Evolutionary conservation across 2,797 vertebrate species (phyloP).

Genomic region (Schizopygopsis pylzovi): DNA sequence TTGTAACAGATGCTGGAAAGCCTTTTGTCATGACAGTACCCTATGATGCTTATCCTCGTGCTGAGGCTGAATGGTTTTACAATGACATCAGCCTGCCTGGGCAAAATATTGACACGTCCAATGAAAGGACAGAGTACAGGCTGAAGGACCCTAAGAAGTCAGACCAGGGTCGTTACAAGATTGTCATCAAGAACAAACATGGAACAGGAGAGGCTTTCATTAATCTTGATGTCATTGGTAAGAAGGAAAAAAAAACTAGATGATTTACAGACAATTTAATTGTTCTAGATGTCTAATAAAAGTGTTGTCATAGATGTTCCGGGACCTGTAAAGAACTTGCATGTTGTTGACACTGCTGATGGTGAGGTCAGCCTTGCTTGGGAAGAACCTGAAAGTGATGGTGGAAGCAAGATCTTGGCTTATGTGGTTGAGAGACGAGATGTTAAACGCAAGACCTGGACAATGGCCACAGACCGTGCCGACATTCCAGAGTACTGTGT

Average conservation of each 20-base stretch:
- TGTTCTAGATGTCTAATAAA: constrained; percentile 12
- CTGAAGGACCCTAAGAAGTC: constrained; percentile 89
- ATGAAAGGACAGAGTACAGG: constrained; percentile 88
- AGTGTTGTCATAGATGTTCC: constrained; percentile 85
- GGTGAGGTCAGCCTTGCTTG: constrained; percentile 97
- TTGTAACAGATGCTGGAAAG: constrained; percentile 94
- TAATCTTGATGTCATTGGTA: constrained; percentile 94
- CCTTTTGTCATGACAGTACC: constrained; percentile 91
- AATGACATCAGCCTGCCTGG: constrained; percentile 82
- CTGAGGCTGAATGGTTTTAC: constrained; percentile 93
- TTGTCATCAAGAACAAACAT: constrained; percentile 94
- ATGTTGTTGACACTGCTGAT: constrained; percentile 91
- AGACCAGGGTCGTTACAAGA: constrained; percentile 89
- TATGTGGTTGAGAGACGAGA: constrained; percentile 94
- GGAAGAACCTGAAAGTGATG: constrained; percentile 96
- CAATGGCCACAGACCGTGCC: constrained; percentile 87
- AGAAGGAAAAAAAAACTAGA: constrained; percentile 61
- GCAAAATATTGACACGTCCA: constrained; percentile 89
- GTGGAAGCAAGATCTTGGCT: constrained; percentile 94
- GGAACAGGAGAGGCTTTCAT: constrained; percentile 92
- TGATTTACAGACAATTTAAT: background rate
- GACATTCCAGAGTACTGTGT: constrained; percentile 94
- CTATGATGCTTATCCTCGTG: constrained; percentile 94
- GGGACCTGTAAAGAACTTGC: constrained; percentile 91
- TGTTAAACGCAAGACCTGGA: constrained; percentile 95